Percentiles rank a stretch among this genome's conserved stretches.
Evolutionary conservation across 2,888 invertebrate species (phyloP).

Genomic region (Lithophane socia): DNA sequence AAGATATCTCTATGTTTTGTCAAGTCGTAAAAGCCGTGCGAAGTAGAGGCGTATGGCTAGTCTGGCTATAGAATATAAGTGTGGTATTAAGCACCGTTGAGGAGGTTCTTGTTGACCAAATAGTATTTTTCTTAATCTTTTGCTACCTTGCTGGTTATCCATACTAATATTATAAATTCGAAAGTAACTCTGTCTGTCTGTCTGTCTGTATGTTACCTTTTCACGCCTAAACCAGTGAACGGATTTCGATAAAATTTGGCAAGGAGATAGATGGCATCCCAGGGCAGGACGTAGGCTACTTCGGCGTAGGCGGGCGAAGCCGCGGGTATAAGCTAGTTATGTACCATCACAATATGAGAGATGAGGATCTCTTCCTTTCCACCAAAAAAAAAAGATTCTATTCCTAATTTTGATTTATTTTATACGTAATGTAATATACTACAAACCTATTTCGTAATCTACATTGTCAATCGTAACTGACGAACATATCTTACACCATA

Average conservation of each 20-base stretch:
- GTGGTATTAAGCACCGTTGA: background rate
- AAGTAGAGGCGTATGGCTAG: too few species aligned
- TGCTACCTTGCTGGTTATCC: background rate
- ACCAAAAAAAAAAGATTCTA: background rate
- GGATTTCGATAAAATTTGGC: too few species aligned
- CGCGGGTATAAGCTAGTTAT: too few species aligned
- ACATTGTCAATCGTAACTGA: slow-evolving; percentile 38
- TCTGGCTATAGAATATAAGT: background rate
- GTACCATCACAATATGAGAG: background rate
- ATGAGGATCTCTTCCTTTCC: background rate
- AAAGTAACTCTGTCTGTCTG: too few species aligned
- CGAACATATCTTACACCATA: slow-evolving; percentile 46
- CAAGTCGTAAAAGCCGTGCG: too few species aligned
- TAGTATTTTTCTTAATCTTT: background rate
- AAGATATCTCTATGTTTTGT: too few species aligned
- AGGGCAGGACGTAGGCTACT: too few species aligned
- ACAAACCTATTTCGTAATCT: slow-evolving; percentile 50
- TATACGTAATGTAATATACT: background rate
- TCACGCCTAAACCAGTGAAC: too few species aligned
- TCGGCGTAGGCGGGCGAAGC: too few species aligned
- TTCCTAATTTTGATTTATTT: slow-evolving; percentile 1
- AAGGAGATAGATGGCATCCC: too few species aligned
- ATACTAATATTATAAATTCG: too few species aligned
- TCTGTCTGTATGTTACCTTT: too few species aligned
- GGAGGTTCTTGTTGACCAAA: background rate